phyloP scores from a whole-genome alignment of 2,888 invertebrate genomes.

The Eupithecia exiguata region DNA sequence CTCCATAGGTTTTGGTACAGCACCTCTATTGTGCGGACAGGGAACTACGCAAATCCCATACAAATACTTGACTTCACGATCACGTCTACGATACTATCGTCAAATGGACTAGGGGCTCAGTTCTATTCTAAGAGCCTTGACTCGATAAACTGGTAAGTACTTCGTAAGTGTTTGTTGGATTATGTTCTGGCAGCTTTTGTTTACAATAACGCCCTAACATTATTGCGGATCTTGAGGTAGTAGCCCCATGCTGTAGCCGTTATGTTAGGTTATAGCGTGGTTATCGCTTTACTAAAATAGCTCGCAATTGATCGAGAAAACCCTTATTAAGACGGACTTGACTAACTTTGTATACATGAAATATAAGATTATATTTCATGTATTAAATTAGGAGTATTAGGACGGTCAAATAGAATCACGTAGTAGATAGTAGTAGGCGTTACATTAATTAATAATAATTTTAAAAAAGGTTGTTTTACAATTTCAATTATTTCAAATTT shows the following conservation, averaged over 20 bases:
- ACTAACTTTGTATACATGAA: not conserved
- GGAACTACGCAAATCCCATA: too few species aligned
- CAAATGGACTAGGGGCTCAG: too few species aligned
- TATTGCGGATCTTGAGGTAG: constrained; percentile 33
- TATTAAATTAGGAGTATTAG: too few species aligned
- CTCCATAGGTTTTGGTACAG: too few species aligned
- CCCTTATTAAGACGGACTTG: not conserved
- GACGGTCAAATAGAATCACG: too few species aligned
- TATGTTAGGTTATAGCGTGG: not conserved
- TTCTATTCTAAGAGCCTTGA: constrained; percentile 6
- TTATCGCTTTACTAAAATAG: constrained; percentile 7
- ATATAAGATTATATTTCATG: too few species aligned
- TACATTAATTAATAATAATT: too few species aligned
- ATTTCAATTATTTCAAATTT: not conserved
- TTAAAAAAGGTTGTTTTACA: not conserved
- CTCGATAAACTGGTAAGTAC: not conserved
- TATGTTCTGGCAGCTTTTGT: constrained; percentile 39
- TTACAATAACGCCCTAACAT: constrained; percentile 37
- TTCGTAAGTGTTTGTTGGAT: constrained; percentile 9
- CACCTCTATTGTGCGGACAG: too few species aligned
- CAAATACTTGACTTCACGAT: too few species aligned
- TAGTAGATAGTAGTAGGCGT: too few species aligned
- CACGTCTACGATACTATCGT: too few species aligned
- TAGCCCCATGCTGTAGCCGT: not conserved
- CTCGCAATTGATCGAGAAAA: not conserved